Evolutionary conservation across 1,140 invertebrate genomes (phyloP).

Genomic region (Cotesia vestalis): DNA sequence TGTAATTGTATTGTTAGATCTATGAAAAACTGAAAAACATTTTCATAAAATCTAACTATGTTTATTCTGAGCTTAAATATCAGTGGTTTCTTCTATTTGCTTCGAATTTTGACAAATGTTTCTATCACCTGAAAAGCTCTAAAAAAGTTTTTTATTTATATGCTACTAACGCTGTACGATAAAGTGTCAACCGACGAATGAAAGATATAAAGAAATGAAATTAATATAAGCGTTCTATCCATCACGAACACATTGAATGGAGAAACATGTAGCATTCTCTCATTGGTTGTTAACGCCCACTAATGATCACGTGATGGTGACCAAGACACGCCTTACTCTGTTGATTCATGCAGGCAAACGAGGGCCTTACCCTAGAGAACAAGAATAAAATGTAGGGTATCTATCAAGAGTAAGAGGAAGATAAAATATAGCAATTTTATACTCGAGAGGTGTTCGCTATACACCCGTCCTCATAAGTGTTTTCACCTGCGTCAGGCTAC

Average conservation of each 20-base stretch:
- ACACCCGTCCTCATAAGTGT: constrained; percentile 9
- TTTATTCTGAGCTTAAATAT: too few relatives aligned
- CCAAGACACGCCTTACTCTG: constrained; percentile 32
- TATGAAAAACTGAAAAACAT: too few relatives aligned
- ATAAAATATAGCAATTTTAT: background rate
- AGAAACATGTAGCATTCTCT: constrained; percentile 45
- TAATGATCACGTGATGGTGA: constrained; percentile 53
- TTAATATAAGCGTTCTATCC: constrained; percentile 62
- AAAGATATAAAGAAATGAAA: constrained; percentile 63
- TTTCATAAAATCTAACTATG: too few relatives aligned
- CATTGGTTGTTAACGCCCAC: constrained; percentile 60
- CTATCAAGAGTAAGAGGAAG: background rate
- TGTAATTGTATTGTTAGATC: too few relatives aligned
- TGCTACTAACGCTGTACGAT: constrained; percentile 44
- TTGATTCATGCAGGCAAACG: constrained; percentile 40
- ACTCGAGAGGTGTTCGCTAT: constrained; percentile 14
- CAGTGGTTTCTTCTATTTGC: too few relatives aligned
- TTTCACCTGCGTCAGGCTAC: constrained; percentile 21
- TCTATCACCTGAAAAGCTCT: too few relatives aligned
- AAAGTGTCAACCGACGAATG: constrained; percentile 65
- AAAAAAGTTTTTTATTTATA: constrained; percentile 5
- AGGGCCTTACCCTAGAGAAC: constrained; percentile 5
- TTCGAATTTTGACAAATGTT: too few relatives aligned
- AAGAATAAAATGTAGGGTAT: background rate
- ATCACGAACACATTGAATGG: constrained; percentile 59